Evolutionary conservation across 2,888 invertebrate genomes (phyloP), one percentile per base, ranked within the genome.

Genomic region (Chalcis sispes): DNA sequence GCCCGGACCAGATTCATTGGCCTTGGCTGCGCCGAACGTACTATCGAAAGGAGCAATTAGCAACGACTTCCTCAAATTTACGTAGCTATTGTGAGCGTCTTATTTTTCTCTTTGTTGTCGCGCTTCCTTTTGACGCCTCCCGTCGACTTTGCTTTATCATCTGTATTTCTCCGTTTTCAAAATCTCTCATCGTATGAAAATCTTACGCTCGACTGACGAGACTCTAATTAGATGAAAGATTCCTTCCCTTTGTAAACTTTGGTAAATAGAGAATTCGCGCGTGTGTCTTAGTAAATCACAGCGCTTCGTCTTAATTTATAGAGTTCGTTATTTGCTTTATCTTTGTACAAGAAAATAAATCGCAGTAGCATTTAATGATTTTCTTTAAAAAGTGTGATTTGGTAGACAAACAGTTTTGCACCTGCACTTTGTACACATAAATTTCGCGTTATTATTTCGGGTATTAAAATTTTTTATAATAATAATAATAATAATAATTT

Each of bases 1-100:
- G 13, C 42, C n/a, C 50, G 46, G 32, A 25, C 40, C 7, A 56
- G 69, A 75, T 62, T 75, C 74, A 75, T 69, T 64, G 62, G 74
- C n/a, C 18, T 27, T 42, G 20, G 64, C 20, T 23, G 25, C 50
- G 59, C n/a, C 66, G 40, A 73, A n/a, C n/a, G n/a, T n/a, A n/a
- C n/a, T n/a, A n/a, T 73, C 66, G 56, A 46, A 66, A 20, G 27
- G 20, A 42, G 50, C 59, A 66, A 73, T 73, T 73, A 73, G 36
- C 59, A 27, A 40, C 20, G 25, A 36, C 10, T 25, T 23, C 15
- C 29, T 48, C n/a, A n/a, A 29, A 8, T n/a, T 10, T 29, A 32
- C 23, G 8, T 32, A 46, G 56, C 58, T 46, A 46, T 5, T 18
- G 13, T 8, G 42, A 15, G 50, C 13, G 15, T 25, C 48, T 46